Base-by-base conservation (phyloP, 2,113 vertebrate species). In the Peucedramus taeniatus region DNA sequence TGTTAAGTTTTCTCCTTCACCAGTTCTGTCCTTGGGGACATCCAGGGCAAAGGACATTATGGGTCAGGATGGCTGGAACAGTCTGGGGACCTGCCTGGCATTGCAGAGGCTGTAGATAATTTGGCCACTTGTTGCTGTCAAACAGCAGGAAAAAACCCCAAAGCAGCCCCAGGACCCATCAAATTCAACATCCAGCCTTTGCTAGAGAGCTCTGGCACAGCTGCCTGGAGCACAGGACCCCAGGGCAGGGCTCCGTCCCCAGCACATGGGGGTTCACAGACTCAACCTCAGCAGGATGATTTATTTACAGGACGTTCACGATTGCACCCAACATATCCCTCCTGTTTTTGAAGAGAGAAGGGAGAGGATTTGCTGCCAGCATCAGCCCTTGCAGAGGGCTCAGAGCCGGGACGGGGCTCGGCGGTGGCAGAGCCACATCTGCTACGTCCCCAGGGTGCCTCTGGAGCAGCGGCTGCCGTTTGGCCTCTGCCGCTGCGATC, bases 221-320 rank as follows among this genome's bases (percentile, higher is more conserved):
- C 47, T 37, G 28, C 56, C 35, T 10, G 49, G 42, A 31, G 33
- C 42, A 9, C 50, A 6, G 71, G 45, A 40, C 10, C 18, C 57
- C 50, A 0, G 5, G 11, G 19, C 56, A 31, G n/a, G 45, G 45
- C 30, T n/a, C n/a, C 33, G 45, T 17, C 44, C 51, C 35, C 51
- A 3, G 1, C 6, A 19, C 2, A 2, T 6, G 2, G 10, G 23
- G 18, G 1, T n/a, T 83, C 39, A 8, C 51, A 26, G 40, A 3
- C 49, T 33, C 14, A 7, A 2, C 33, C 39, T 28, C 31, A 3
- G 2, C 31, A 1, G 2, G 13, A 3, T 3, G 15, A 7, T 69
- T 70, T 11, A 30, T 56, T 10, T 70, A 28, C 59, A 28, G 50
- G 16, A 1, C 7, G 7, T 11, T 75, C 16, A 3, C 1, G 33